phyloP scores from a whole-genome alignment of 2,888 invertebrate species.

The Eristalis tenax region DNA sequence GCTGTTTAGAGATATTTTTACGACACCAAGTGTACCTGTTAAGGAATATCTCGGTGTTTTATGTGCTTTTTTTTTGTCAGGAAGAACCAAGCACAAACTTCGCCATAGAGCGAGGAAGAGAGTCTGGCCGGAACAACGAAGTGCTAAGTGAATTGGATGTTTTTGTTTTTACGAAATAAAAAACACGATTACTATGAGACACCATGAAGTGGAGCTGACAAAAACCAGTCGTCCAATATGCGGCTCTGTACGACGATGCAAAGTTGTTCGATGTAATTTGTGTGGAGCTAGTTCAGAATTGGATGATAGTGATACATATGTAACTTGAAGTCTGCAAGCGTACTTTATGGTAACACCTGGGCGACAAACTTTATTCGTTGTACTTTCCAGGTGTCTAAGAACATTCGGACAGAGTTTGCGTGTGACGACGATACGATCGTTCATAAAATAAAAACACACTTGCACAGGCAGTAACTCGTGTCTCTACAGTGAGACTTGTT shows the following conservation, averaged over 20 bases:
- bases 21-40: constrained; percentile 47
- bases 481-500: not conserved
- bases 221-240: not conserved
- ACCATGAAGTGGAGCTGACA: not conserved
- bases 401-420: not conserved
- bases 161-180: not conserved
- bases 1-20: constrained; percentile 42
- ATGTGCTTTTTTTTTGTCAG: constrained; percentile 43
- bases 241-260: not conserved
- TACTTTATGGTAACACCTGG: not conserved
- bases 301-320: not conserved
- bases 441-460: not conserved
- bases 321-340: not conserved
- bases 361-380: not conserved
- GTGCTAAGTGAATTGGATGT: constrained; percentile 59
- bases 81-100: not conserved
- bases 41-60: constrained; percentile 28
- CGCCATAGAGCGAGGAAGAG: not conserved
- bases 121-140: constrained; percentile 47
- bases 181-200: not conserved
- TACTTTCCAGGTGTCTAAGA: not conserved
- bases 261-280: not conserved
- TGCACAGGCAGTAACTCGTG: not conserved
- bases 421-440: not conserved
- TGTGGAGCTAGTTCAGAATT: not conserved